Percentiles rank a stretch among this genome's conserved stretches.
These are phyloP conservation scores for Mythimna vitellina DNA, from an alignment of 2,888 invertebrate species.

Conservation along the genomic window DNA sequence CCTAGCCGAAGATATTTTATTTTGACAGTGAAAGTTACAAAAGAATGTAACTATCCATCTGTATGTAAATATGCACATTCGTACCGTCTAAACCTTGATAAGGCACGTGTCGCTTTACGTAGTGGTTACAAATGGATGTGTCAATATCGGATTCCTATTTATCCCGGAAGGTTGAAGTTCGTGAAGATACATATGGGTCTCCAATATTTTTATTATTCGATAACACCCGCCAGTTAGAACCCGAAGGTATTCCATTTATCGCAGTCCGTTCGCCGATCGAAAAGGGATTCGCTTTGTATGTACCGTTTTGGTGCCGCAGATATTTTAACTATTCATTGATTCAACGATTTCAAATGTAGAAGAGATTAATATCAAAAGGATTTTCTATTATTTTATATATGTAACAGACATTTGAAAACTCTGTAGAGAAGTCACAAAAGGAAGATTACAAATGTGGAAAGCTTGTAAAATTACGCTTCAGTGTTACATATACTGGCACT, in stretches of 20 bases:
- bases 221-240: conserved; percentile 46
- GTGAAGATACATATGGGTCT: conserved; percentile 49
- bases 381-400: conserved; percentile 2
- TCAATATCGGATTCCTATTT: conserved; percentile 39
- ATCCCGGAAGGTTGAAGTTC: conserved; percentile 37
- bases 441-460: not conserved
- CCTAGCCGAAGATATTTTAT: not conserved
- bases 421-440: not conserved
- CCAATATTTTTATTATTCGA: conserved; percentile 54
- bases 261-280: conserved; percentile 25
- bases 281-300: conserved; percentile 37
- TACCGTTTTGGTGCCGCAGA: conserved; percentile 18
- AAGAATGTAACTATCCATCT: not conserved
- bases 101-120: not conserved
- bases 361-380: not conserved
- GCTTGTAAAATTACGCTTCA: conserved; percentile 1
- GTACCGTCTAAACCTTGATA: conserved; percentile 1
- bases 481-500: conserved; percentile 16
- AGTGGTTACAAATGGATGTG: conserved; percentile 31
- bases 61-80: not conserved
- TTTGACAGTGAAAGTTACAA: not conserved
- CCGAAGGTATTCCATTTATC: conserved; percentile 55
- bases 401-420: not conserved
- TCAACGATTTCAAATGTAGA: conserved; percentile 1
- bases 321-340: conserved; percentile 42